These are phyloP conservation scores for Penaeus indicus DNA, from an alignment of 1,140 invertebrate genomes.

Conservation along the genomic window DNA sequence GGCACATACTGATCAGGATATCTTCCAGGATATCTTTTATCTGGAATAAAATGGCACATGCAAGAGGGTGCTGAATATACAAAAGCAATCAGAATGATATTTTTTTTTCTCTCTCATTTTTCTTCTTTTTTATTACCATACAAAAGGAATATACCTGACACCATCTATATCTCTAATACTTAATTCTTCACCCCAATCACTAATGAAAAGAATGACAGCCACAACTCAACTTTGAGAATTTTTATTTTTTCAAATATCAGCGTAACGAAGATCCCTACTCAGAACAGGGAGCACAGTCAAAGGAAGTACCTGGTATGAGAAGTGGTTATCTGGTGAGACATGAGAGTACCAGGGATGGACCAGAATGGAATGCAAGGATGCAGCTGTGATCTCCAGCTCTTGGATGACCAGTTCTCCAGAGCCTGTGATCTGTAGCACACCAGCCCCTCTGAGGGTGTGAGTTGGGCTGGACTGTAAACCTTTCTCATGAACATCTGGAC, in stretches of 20 bases:
- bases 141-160: no score
- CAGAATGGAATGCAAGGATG: conserved; percentile 47
- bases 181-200: no score
- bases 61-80: neutral
- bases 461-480: neutral
- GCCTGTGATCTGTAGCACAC: neutral
- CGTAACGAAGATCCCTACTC: neutral
- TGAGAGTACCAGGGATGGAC: conserved; percentile 60
- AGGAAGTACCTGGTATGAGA: conserved; percentile 57
- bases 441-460: neutral
- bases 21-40: conserved; percentile 56
- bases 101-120: neutral
- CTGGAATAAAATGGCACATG: conserved; percentile 26
- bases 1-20: conserved; percentile 43
- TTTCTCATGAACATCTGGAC: neutral
- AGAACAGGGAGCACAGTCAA: neutral
- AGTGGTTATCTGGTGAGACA: conserved; percentile 59
- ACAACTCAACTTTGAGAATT: no score
- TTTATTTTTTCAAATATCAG: neutral
- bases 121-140: no score
- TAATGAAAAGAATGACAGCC: no score
- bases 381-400: conserved; percentile 50
- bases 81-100: neutral
- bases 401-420: conserved; percentile 25
- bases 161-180: no score